A percentile compares a stretch with the other conserved stretches of the same genome.
Evolutionary conservation across 2,113 vertebrate genomes (phyloP).

Genomic region (Podarcis raffonei): DNA sequence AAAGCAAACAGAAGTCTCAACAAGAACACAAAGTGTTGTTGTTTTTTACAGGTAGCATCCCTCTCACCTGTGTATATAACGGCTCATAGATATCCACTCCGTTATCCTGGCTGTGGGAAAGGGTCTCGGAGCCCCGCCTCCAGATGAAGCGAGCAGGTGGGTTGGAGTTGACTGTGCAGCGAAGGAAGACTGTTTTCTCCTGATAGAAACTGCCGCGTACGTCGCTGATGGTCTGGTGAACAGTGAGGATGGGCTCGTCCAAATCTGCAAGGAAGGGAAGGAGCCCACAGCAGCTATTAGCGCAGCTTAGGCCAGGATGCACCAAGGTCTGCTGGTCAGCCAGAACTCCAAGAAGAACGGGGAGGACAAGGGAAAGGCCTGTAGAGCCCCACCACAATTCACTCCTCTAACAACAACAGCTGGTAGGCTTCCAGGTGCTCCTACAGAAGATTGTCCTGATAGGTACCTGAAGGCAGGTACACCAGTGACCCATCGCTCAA

Average conservation of each 20-base stretch:
- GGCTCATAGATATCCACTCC: conserved; percentile 98
- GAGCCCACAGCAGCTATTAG: conserved; percentile 46
- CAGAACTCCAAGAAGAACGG: background rate
- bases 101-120: conserved; percentile 96
- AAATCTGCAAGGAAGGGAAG: conserved; percentile 82
- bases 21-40: background rate
- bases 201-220: conserved; percentile 97
- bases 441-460: conserved; percentile 11
- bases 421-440: conserved; percentile 3
- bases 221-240: conserved; percentile 97
- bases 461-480: conserved; percentile 43
- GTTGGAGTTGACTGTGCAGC: conserved; percentile 98
- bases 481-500: background rate
- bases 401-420: background rate
- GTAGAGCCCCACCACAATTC: background rate
- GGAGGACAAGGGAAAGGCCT: background rate
- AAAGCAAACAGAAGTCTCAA: background rate
- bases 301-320: background rate
- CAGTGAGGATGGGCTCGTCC: conserved; percentile 91
- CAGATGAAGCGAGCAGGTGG: conserved; percentile 97
- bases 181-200: conserved; percentile 97
- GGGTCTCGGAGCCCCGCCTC: conserved; percentile 85
- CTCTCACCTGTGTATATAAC: conserved; percentile 92
- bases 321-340: conserved; percentile 26
- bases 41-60: background rate